A percentile compares a stretch with the other conserved stretches of the same genome.
Evolutionary conservation across 2,113 vertebrate species (phyloP).

Genomic region (Oncorhynchus mykiss): DNA sequence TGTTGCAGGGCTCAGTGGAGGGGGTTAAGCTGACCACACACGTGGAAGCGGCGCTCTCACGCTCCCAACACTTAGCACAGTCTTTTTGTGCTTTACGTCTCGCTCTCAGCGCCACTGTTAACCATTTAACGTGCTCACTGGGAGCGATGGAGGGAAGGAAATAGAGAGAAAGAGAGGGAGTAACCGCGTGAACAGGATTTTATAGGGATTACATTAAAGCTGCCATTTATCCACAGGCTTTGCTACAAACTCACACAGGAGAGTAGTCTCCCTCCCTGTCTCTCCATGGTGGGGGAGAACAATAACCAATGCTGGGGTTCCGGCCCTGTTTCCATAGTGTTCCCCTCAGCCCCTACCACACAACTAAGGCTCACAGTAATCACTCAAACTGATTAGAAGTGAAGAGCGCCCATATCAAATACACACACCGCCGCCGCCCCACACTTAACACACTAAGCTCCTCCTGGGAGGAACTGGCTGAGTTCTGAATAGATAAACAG

Average conservation of each 20-base stretch:
- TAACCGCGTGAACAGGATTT: constrained; percentile 69
- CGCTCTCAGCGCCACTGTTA: constrained; percentile 52
- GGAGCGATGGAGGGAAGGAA: constrained; percentile 45
- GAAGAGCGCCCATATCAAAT: constrained; percentile 10
- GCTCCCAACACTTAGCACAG: constrained; percentile 63
- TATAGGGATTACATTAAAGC: constrained; percentile 76
- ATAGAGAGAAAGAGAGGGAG: constrained; percentile 60
- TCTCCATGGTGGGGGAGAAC: constrained; percentile 1
- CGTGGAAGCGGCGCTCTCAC: constrained; percentile 64
- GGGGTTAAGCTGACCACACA: constrained; percentile 39
- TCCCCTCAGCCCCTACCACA: constrained; percentile 4
- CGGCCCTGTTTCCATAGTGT: not conserved
- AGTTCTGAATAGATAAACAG: constrained; percentile 58
- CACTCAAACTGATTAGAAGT: not conserved
- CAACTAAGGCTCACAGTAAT: constrained; percentile 5
- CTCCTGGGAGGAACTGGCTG: constrained; percentile 33
- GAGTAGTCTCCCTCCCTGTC: constrained; percentile 2
- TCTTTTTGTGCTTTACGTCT: constrained; percentile 67
- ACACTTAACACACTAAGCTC: constrained; percentile 5
- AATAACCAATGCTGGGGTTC: constrained; percentile 2
- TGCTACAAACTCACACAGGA: constrained; percentile 1
- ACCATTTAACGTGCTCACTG: constrained; percentile 62
- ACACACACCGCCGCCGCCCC: constrained; percentile 2
- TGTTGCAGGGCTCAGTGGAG: too few relatives aligned
- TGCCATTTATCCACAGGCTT: constrained; percentile 62